Conservation (phyloP, 2,888 invertebrate species). For the Erebia aethiops region DNA sequence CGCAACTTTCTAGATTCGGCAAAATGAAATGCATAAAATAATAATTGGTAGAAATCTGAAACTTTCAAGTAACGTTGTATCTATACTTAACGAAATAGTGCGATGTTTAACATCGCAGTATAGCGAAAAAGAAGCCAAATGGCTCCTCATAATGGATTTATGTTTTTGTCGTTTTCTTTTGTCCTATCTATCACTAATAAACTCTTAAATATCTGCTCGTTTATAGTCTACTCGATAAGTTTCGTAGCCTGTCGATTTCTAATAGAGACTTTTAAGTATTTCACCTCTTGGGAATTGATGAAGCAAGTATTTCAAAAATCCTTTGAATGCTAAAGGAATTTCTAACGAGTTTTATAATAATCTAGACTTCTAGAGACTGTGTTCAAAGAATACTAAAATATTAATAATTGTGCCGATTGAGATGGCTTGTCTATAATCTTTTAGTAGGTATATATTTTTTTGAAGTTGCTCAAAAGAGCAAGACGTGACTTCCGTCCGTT, state of each 20-base stretch:
- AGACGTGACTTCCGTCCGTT: no score
- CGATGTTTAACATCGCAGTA: accelerated
- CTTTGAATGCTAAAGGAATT: constrained; percentile 30
- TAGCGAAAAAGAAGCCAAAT: background rate
- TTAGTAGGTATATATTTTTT: background rate
- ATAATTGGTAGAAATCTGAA: no score
- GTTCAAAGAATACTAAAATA: background rate
- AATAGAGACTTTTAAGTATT: constrained; percentile 31
- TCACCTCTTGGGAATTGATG: constrained; percentile 33
- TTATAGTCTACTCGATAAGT: constrained; percentile 17
- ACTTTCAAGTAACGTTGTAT: no score
- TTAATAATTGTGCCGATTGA: background rate
- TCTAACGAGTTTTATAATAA: constrained; percentile 30
- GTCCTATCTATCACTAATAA: background rate
- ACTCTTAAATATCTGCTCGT: constrained; percentile 14
- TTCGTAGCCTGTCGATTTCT: constrained; percentile 31
- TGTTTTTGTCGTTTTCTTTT: background rate
- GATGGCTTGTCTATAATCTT: background rate
- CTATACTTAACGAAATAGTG: background rate
- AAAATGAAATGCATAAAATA: no score
- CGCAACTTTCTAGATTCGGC: no score
- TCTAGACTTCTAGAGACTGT: constrained; percentile 2
- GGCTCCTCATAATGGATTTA: background rate
- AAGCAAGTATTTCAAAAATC: constrained; percentile 32
- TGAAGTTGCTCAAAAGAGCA: no score